phyloP scores from a whole-genome alignment of 2,888 invertebrate genomes.

The Eretmocerus hayati region DNA sequence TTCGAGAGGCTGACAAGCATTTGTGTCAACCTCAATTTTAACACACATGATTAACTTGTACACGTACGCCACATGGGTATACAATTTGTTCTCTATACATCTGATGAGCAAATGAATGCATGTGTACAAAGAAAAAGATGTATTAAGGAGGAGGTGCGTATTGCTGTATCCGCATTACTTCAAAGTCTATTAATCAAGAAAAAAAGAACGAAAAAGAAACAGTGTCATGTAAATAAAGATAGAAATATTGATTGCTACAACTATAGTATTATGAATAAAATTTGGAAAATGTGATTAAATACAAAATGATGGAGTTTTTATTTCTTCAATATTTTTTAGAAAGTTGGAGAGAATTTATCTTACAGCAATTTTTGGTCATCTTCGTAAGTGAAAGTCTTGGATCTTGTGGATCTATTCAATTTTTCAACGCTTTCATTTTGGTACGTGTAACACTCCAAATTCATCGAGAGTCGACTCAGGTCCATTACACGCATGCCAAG shows the following conservation, averaged over 20 bases:
- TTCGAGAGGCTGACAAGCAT: neutral
- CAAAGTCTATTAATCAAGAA: constrained; percentile 15
- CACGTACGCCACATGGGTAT: constrained; percentile 1
- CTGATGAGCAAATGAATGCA: constrained; percentile 8
- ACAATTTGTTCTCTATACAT: constrained; percentile 8
- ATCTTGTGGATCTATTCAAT: too few relatives aligned
- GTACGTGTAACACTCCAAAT: too few relatives aligned
- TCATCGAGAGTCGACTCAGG: too few relatives aligned
- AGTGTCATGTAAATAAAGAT: constrained; percentile 23
- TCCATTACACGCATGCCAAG: too few relatives aligned
- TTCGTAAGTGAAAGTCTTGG: too few relatives aligned
- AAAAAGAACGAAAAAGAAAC: constrained; percentile 12
- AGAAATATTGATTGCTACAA: constrained; percentile 23
- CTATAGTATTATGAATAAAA: constrained; percentile 23
- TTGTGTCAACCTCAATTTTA: constrained; percentile 2
- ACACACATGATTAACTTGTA: constrained; percentile 5
- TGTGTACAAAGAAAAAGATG: constrained; percentile 10
- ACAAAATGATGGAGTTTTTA: neutral
- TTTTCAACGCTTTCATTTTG: too few relatives aligned
- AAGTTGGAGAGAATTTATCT: too few relatives aligned
- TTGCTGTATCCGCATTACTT: constrained; percentile 17
- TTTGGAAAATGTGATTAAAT: constrained; percentile 17
- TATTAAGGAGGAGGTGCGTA: constrained; percentile 18
- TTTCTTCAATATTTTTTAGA: neutral
- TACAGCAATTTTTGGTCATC: too few relatives aligned